Evolutionary conservation across 2,797 vertebrate genomes (phyloP).

Genomic region (Chaenodraco wilsoni): DNA sequence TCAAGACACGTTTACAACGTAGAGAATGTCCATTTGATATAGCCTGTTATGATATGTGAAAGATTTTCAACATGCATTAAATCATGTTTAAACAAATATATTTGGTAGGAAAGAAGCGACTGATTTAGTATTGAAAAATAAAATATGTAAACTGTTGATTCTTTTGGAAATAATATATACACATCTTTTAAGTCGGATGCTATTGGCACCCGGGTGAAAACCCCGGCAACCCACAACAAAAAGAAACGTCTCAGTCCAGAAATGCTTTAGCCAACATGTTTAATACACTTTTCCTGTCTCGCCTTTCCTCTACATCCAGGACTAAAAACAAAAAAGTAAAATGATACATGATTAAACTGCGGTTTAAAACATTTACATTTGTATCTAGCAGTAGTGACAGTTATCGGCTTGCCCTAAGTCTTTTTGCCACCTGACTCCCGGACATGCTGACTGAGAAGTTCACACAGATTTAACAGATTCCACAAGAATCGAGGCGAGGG

Average conservation of each 20-base stretch:
- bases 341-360: slow-evolving; percentile 58
- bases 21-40: no score
- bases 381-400: slow-evolving; percentile 46
- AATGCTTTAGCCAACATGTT: slow-evolving; percentile 62
- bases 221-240: no score
- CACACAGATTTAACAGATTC: slow-evolving; percentile 49
- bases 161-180: no score
- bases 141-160: no score
- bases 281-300: slow-evolving; percentile 62
- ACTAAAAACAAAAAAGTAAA: slow-evolving; percentile 53
- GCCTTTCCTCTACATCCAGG: slow-evolving; percentile 58
- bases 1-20: no score
- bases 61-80: no score
- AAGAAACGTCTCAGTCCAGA: not conserved
- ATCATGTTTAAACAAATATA: no score
- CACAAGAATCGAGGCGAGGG: slow-evolving; percentile 53
- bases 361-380: slow-evolving; percentile 64
- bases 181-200: no score
- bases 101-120: no score
- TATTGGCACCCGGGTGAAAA: no score
- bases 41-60: no score
- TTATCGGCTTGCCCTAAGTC: slow-evolving; percentile 27
- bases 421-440: slow-evolving; percentile 17
- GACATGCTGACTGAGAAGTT: slow-evolving; percentile 39
- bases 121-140: no score